These are phyloP conservation scores for Drosophila antonietae DNA, from an alignment of 2,888 invertebrate genomes.

Conservation along the genomic window DNA sequence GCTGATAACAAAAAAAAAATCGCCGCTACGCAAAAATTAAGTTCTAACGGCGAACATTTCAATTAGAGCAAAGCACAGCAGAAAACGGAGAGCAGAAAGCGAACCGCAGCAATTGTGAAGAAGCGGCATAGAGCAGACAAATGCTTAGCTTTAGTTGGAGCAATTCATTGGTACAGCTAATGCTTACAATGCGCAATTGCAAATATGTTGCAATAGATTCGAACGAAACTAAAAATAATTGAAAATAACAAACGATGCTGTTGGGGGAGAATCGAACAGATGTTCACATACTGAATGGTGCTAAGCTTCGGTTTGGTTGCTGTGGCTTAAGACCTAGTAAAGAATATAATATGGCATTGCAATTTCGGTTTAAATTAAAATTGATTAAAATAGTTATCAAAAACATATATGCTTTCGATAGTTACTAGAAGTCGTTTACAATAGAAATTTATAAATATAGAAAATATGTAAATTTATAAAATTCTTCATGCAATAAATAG, in stretches of 20 bases:
- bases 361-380: too few relatives aligned
- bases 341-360: not conserved
- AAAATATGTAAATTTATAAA: too few relatives aligned
- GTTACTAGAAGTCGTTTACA: too few relatives aligned
- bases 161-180: constrained; percentile 48
- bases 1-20: constrained; percentile 56
- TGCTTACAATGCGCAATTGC: constrained; percentile 36
- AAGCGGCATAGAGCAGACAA: constrained; percentile 7
- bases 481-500: too few relatives aligned
- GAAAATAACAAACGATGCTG: not conserved
- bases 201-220: constrained; percentile 4
- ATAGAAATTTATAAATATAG: too few relatives aligned
- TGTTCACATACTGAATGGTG: not conserved
- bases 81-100: constrained; percentile 11
- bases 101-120: constrained; percentile 20
- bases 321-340: not conserved
- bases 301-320: not conserved
- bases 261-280: not conserved
- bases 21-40: constrained; percentile 59
- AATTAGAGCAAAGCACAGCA: constrained; percentile 46
- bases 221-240: constrained; percentile 17
- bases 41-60: constrained; percentile 62
- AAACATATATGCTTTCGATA: too few relatives aligned
- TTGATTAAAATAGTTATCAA: too few relatives aligned
- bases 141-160: constrained; percentile 43